Evolutionary conservation across 1,140 invertebrate genomes (phyloP), one percentile per base, ranked within the genome.

Genomic region (Proctacanthus coquilletti): DNA sequence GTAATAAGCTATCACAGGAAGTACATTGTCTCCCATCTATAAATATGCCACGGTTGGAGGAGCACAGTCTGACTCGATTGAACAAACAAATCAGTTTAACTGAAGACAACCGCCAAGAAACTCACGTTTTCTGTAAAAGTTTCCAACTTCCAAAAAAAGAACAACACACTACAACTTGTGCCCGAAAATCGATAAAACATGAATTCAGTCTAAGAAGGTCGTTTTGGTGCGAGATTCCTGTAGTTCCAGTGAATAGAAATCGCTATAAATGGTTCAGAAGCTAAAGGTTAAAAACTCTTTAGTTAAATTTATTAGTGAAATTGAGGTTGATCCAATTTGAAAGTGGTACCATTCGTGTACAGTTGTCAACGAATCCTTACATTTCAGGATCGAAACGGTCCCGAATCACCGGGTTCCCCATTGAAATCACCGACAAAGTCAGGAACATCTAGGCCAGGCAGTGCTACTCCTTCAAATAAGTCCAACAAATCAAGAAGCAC

Each of bases 401-500:
- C 56, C 27, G 46, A 42, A 32, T 60, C 57, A n/a, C 56, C 56
- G 17, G 54, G 46, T 18, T 60, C 57, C 11, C 56, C 56, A 44
- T 53, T 53, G 5, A 60, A 60, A 45, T 56, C 56, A 34, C 56
- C 57, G 45, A 54, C 57, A 44, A 60, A 32, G 37, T 46, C 49
- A 42, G 52, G 48, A 40, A 44, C 40, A 25, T 56, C 56, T 40
- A 50, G 57, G 27, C 54, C 56, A 42, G 49, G 56, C 21, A 60
- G 57, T 41, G 51, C 54, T 35, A 60, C 57, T 38, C 56, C 57
- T 38, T 60, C 56, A 18, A 56, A 55, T 34, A 60, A 60, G 45
- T 57, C 54, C 15, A 49, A 45, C 32, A 59, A 56, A 35, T 57
- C 54, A 40, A 51, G 57, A 31, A 60, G 56, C 42, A 46, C 53